Evolutionary conservation across 2,797 vertebrate species (phyloP), one percentile per base, ranked within the genome.

Genomic region (Pseudochromis fuscus): DNA sequence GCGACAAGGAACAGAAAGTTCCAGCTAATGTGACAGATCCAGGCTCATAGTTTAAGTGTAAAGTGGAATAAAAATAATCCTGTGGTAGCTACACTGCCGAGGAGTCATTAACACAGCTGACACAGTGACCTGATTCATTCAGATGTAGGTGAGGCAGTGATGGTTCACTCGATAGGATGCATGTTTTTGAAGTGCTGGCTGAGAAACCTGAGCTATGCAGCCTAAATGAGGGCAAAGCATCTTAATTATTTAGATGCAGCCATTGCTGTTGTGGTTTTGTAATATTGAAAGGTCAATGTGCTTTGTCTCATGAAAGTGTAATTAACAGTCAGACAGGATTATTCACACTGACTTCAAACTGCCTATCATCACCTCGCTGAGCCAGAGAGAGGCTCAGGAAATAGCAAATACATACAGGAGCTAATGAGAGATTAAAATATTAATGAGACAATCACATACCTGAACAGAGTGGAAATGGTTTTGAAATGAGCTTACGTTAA

Each of bases 121-220:
- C 74, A 69, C 64, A 77, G 42, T 62, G 53, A 74, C 63, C 72
- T 59, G 24, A 56, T 73, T 86, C 51, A 66, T 23, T n/a, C 66
- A 55, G 61, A 69, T 55, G 42, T 28, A 33, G 60, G 44, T 51
- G 73, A 75, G n/a, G 56, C 15, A 37, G 66, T 50, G 37, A 70
- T 35, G 25, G 66, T n/a, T 62, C 18, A 48, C 33, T 53, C 13
- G 6, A 24, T 1, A 7, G 18, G n/a, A 67, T 18, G 21, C 4
- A 2, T 33, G 21, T 25, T 61, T 69, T 56, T 31, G 42, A 62
- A 62, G 40, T 5, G 25, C 31, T 18, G 27, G 46, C 37, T 30
- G 19, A 27, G 13, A 40, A 35, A 55, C 23, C 3, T n/a, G 35
- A 66, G 38, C 19, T 42, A 16, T 18, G 28, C 9, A 58, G 63